Percentiles rank a stretch among this genome's conserved stretches.
phyloP scores from a whole-genome alignment of 2,888 invertebrate genomes.

The Kryphioiulus occultus region DNA sequence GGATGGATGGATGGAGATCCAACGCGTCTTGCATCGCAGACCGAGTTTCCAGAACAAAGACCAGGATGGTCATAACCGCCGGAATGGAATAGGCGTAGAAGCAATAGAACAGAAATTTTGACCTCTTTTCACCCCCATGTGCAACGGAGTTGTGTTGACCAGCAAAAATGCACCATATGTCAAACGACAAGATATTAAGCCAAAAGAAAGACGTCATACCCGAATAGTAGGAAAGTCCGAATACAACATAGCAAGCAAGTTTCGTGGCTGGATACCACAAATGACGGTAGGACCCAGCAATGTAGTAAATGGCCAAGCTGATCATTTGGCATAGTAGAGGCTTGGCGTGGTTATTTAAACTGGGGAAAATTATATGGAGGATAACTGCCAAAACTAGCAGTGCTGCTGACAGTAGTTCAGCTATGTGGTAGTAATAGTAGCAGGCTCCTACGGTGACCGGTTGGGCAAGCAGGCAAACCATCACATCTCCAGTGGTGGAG shows the following conservation, averaged over 20 bases:
- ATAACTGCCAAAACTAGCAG: constrained; percentile 43
- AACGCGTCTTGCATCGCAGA: neutral
- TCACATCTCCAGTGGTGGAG: neutral
- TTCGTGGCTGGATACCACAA: neutral
- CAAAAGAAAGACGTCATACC: neutral
- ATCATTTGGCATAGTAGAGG: constrained; percentile 49
- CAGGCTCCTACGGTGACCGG: no score
- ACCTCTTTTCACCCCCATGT: no score
- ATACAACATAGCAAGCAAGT: neutral
- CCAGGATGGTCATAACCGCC: neutral
- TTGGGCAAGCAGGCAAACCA: no score
- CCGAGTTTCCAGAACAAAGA: neutral
- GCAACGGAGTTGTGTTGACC: neutral
- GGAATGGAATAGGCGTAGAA: constrained; percentile 1
- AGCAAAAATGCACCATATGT: constrained; percentile 14
- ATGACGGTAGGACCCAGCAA: neutral
- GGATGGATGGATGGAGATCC: neutral
- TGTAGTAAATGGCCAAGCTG: constrained; percentile 22
- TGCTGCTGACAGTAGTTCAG: neutral
- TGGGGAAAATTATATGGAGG: constrained; percentile 46
- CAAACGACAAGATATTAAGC: constrained; percentile 33
- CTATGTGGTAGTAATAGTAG: neutral
- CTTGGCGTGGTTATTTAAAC: constrained; percentile 50
- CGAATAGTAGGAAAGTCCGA: neutral
- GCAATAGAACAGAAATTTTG: neutral